phyloP scores from a whole-genome alignment of 2,888 invertebrate species.

The Masnerella sp. region DNA sequence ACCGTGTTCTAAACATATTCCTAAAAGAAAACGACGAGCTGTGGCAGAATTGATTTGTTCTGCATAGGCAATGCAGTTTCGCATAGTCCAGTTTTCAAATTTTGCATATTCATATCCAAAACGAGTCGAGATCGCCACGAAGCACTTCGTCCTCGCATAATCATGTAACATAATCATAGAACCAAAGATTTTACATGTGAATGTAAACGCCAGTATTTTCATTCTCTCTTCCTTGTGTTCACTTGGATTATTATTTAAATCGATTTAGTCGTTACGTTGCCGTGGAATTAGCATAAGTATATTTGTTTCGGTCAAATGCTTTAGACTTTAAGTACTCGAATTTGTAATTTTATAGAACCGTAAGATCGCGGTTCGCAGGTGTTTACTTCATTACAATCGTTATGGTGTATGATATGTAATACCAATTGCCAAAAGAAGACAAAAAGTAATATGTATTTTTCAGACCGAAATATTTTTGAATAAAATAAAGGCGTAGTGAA shows the following conservation, averaged over 20 bases:
- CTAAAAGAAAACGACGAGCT: conserved; percentile 7
- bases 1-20: conserved; percentile 31
- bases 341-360: conserved; percentile 41
- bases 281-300: conserved; percentile 47
- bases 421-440: conserved; percentile 69
- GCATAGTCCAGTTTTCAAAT: no score
- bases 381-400: conserved; percentile 65
- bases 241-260: conserved; percentile 46
- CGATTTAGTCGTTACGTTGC: conserved; percentile 41
- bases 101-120: no score
- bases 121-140: conserved; percentile 6
- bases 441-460: conserved; percentile 75
- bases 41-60: conserved; percentile 10
- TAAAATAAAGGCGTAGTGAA: conserved; percentile 69
- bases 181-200: conserved; percentile 71
- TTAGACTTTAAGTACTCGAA: conserved; percentile 48
- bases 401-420: conserved; percentile 65
- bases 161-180: conserved; percentile 66
- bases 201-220: conserved; percentile 69
- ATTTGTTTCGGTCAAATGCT: conserved; percentile 52
- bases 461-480: conserved; percentile 75
- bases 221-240: conserved; percentile 62
- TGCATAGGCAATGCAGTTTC: no score
- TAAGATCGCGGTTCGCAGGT: conserved; percentile 57
- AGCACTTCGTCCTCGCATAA: conserved; percentile 46